Base-by-base conservation (phyloP, 1,140 invertebrate genomes). In the Papilio xuthus region DNA sequence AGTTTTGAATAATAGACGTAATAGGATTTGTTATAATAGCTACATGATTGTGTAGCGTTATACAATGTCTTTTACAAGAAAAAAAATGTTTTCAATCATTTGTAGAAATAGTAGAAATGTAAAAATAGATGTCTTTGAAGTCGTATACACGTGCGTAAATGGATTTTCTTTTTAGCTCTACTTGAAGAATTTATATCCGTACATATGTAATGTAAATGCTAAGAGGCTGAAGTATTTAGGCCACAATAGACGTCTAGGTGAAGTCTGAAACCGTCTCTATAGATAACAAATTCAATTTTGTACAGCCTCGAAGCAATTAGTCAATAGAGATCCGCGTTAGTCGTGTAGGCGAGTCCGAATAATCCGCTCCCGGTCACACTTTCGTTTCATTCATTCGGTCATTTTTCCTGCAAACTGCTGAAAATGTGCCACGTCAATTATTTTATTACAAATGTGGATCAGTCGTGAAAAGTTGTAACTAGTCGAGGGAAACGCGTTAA, bases 271-370 rank as follows among this genome's bases (percentile, higher is more conserved):
- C 74, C 32, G 74, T 73, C 18, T 53, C 8, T 81, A 81, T 77
- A 83, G 74, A 85, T 85, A 86, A 87, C 86, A 88, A 85, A 86
- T 88, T 91, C 86, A 90, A 90, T 91, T 93, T 89, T 88, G 88
- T 90, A 84, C 81, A 82, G 63, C 74, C 71, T 83, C 82, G 83
- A 86, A 87, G 82, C 86, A 88, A 89, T 91, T 89, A 91, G 83
- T 80, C 76, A 82, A 75, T 88, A 84, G 83, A 86, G 87, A 88
- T 81, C 78, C 50, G 77, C 82, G 78, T 81, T 77, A 75, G 71
- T 60, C 78, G 78, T 82, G 81, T 82, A 83, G 81, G 73, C 81
- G 82, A 60, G 78, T 37, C 75, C 77, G 82, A 81, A 83, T 77
- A 79, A 84, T 82, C 82, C 81, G 56, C 71, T 50, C 83, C 79